Evolutionary conservation across 1,140 invertebrate species (phyloP), one percentile per base, ranked within the genome.

Genomic region (Thaumetopoea pityocampa): DNA sequence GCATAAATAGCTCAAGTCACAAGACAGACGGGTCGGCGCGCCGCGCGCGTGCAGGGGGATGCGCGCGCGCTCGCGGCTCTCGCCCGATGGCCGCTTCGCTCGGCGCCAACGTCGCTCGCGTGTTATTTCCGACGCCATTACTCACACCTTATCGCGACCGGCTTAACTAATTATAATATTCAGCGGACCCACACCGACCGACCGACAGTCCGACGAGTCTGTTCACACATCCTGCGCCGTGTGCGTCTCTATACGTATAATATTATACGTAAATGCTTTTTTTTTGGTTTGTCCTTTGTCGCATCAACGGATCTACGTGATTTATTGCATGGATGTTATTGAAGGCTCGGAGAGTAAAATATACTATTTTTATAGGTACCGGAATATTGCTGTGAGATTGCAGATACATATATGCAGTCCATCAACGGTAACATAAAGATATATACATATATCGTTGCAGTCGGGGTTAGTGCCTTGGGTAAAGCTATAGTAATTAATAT

Each of bases 31-130:
- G 36, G 47, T 28, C 41, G 65, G 55, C 57, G 58, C 37, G 38
- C 37, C 40, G 23, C 18, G 15, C 19, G 6, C 36, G 90, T 88
- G 68, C 89, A 91, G 12, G 90, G 61, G 53, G 88, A 85, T 33
- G 86, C 72, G 48, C 49, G 42, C 35, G 58, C 48, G 36, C 44
- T 65, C 50, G 82, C 79, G 54, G 73, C 54, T 68, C 67, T 18
- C 26, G 63, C 44, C 68, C 63, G 79, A 70, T 51, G 80, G 72
- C 58, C 66, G 68, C 61, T 60, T 50, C 65, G 64, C 69, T 72
- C 83, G 67, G 68, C 85, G 81, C 51, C 70, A 77, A 79, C 66
- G 59, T 67, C 58, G 64, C 42, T 52, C 61, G 62, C 51, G 63
- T 63, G 69, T 70, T 74, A 76, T 81, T 85, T 85, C 77, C 72